These are phyloP conservation scores for Thunnus albacares DNA, from an alignment of 2,797 vertebrate species.

Conservation along the genomic window DNA sequence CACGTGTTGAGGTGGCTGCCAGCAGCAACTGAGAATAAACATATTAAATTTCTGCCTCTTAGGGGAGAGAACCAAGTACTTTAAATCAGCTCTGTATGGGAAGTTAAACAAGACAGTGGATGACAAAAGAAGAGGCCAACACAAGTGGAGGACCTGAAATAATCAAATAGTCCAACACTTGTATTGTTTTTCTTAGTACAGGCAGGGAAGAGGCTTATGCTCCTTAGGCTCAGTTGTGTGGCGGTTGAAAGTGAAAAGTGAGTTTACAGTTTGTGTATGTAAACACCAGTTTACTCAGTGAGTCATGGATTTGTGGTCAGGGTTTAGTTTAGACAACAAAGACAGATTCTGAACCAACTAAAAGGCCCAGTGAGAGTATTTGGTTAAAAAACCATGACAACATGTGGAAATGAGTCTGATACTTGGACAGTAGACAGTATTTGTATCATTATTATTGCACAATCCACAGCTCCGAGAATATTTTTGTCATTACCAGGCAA, in stretches of 20 bases:
- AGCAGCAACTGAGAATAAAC: conserved; percentile 51
- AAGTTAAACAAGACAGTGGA: conserved; percentile 30
- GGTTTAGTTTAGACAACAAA: conserved; percentile 3
- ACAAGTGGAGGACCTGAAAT: neutral
- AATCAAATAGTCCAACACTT: neutral
- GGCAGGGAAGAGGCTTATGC: neutral
- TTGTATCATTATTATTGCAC: neutral
- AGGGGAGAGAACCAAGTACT: conserved; percentile 15
- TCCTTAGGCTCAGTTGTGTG: neutral
- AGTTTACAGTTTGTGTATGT: neutral
- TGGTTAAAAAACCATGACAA: neutral
- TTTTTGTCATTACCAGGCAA: neutral
- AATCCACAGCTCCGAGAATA: neutral
- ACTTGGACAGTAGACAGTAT: neutral
- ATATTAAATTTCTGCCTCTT: conserved; percentile 50
- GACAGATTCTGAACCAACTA: conserved; percentile 15
- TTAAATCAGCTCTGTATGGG: conserved; percentile 24
- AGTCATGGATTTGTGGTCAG: conserved; percentile 10
- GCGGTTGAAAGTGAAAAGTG: conserved; percentile 1
- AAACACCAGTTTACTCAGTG: conserved; percentile 12
- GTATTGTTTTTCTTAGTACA: conserved; percentile 7
- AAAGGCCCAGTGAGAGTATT: neutral
- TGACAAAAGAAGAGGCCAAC: conserved; percentile 1
- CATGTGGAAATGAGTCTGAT: conserved; percentile 1
- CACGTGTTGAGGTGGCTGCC: conserved; percentile 26